These are phyloP conservation scores for Goniozus legneri DNA, from an alignment of 1,140 invertebrate genomes.

Conservation along the genomic window DNA sequence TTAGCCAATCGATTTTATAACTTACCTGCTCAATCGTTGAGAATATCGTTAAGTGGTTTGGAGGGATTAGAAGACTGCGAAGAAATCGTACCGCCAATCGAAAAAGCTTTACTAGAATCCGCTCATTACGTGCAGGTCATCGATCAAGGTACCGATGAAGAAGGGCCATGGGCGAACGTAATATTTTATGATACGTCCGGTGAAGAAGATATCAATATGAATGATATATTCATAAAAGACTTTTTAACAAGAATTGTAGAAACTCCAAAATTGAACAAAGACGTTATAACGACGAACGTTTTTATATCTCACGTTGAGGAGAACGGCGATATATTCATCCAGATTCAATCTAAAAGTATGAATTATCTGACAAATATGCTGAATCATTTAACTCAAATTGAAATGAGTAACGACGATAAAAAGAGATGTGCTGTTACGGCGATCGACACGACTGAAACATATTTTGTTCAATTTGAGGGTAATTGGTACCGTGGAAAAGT, in stretches of 20 bases:
- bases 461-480: conserved; percentile 37
- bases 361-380: conserved; percentile 37
- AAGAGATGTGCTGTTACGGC: conserved; percentile 19
- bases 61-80: conserved; percentile 54
- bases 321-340: conserved; percentile 50
- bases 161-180: conserved; percentile 12
- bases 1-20: conserved; percentile 57
- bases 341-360: conserved; percentile 44
- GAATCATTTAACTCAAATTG: conserved; percentile 25
- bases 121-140: conserved; percentile 19
- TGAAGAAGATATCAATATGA: conserved; percentile 34
- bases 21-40: conserved; percentile 59
- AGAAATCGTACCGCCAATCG: conserved; percentile 15
- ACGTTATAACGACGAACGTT: conserved; percentile 40
- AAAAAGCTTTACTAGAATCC: conserved; percentile 27
- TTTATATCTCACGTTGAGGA: conserved; percentile 46
- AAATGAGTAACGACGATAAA: conserved; percentile 21
- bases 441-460: conserved; percentile 32
- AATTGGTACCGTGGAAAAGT: conserved; percentile 42
- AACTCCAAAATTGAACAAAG: conserved; percentile 20
- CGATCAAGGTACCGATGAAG: conserved; percentile 7
- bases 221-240: conserved; percentile 30
- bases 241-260: conserved; percentile 23
- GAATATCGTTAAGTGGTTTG: conserved; percentile 48
- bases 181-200: conserved; percentile 29